A percentile compares a stretch with the other conserved stretches of the same genome.
Conservation (phyloP, 53 echinoderm and acorn worm genomes). For the Astropecten irregularis region DNA sequence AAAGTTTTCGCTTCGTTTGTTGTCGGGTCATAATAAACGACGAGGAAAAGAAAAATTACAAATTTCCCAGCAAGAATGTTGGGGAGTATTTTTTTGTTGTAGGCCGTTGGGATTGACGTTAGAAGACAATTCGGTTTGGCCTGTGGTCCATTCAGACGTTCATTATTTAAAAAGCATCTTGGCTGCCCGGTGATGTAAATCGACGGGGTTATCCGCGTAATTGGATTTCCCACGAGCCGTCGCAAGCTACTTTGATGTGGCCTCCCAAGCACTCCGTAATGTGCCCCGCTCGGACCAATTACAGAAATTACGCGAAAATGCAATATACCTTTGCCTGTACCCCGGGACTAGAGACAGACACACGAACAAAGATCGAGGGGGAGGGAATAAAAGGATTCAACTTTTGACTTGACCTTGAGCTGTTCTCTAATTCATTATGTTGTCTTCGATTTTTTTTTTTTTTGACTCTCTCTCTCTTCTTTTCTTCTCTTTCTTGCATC, state of each 20-base stretch:
- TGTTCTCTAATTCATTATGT: slow-evolving; percentile 22
- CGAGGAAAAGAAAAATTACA: too few relatives aligned
- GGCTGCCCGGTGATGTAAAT: background rate
- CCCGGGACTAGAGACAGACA: too few relatives aligned
- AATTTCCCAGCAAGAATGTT: too few relatives aligned
- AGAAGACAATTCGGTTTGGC: too few relatives aligned
- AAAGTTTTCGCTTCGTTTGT: too few relatives aligned
- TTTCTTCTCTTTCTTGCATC: too few relatives aligned
- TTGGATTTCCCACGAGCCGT: slow-evolving; percentile 15
- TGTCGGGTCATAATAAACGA: too few relatives aligned
- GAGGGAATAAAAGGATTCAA: slow-evolving; percentile 7
- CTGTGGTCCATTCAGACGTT: background rate
- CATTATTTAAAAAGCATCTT: background rate
- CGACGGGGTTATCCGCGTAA: background rate
- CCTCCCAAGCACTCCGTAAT: background rate
- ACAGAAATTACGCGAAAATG: slow-evolving; percentile 39
- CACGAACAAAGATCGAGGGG: too few relatives aligned
- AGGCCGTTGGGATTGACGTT: too few relatives aligned
- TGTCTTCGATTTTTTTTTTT: slow-evolving; percentile 17
- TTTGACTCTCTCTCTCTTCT: too few relatives aligned
- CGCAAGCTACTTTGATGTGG: slow-evolving; percentile 39
- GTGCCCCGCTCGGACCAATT: slow-evolving; percentile 31
- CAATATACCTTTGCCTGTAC: too few relatives aligned
- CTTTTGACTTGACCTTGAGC: slow-evolving; percentile 36
- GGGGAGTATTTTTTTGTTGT: too few relatives aligned